Percentiles rank a stretch among this genome's conserved stretches.
Conservation (phyloP, 2,888 invertebrate genomes). For the Chouioia cunea region DNA sequence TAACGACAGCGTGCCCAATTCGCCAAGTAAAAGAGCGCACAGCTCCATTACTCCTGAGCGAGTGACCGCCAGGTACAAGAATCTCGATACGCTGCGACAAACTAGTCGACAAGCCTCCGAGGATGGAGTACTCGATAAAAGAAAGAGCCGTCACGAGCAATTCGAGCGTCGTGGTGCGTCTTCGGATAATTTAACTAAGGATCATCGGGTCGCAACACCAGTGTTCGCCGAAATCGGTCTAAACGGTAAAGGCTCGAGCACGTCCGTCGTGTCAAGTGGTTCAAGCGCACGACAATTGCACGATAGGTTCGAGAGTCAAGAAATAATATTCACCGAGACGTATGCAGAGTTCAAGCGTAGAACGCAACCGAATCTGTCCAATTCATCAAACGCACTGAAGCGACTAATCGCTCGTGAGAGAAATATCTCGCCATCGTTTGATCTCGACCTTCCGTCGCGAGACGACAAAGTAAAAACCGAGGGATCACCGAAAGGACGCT, state of each 20-base stretch:
- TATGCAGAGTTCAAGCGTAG: constrained; percentile 63
- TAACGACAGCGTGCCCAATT: constrained; percentile 56
- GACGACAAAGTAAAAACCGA: constrained; percentile 23
- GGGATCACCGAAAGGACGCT: constrained; percentile 37
- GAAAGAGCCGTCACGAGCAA: constrained; percentile 51
- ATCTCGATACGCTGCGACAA: constrained; percentile 43
- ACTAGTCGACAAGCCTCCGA: constrained; percentile 58
- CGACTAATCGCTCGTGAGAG: constrained; percentile 47
- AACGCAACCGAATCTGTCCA: constrained; percentile 51
- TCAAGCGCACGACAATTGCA: constrained; percentile 24
- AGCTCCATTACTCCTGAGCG: constrained; percentile 51
- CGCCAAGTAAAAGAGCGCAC: constrained; percentile 59
- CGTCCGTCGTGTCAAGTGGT: constrained; percentile 39
- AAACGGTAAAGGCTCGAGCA: constrained; percentile 34
- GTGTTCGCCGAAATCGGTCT: constrained; percentile 43
- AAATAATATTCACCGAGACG: constrained; percentile 58
- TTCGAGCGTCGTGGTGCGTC: constrained; percentile 61
- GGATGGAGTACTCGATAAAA: constrained; percentile 56
- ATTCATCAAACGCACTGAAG: constrained; percentile 48
- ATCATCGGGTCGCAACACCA: constrained; percentile 41
- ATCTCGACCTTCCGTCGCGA: constrained; percentile 35
- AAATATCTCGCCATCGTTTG: constrained; percentile 41
- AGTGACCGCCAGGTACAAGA: constrained; percentile 40
- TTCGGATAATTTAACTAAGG: constrained; percentile 58
- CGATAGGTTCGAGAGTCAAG: constrained; percentile 53